Evolutionary conservation across 2,797 vertebrate genomes (phyloP).

Genomic region (Fratercula arctica): DNA sequence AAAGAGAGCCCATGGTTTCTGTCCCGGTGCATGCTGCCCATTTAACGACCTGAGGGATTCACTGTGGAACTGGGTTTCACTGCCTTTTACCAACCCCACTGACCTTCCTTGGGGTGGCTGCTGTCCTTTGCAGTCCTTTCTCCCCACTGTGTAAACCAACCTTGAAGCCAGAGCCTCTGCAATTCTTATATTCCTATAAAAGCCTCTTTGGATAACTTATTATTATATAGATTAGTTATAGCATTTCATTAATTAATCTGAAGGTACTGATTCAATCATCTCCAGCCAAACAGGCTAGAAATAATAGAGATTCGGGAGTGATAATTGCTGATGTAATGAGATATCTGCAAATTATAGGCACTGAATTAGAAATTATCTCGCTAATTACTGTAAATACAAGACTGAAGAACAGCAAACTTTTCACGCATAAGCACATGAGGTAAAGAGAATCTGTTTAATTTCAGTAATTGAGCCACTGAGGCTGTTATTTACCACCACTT

Average conservation of each 20-base stretch:
- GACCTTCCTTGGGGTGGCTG: neutral
- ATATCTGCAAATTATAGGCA: neutral
- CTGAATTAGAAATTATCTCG: slow-evolving; percentile 1
- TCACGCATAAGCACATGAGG: neutral
- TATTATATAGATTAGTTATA: neutral
- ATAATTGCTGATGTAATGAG: slow-evolving; percentile 5
- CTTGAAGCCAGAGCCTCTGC: neutral
- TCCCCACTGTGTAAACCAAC: neutral
- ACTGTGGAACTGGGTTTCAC: neutral
- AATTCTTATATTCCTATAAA: neutral
- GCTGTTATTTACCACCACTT: neutral
- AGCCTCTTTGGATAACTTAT: neutral
- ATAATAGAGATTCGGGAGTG: neutral
- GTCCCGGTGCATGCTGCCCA: neutral
- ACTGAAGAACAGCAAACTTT: neutral
- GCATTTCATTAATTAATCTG: neutral
- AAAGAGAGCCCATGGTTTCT: neutral
- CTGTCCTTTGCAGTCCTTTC: neutral
- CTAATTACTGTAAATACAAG: neutral
- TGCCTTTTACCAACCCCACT: neutral
- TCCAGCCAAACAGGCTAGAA: neutral
- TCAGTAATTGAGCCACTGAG: neutral
- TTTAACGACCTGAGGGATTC: neutral
- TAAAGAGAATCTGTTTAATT: neutral
- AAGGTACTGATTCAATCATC: neutral